Base-by-base conservation (phyloP, 2,888 invertebrate genomes). In the Chouioia cunea region DNA sequence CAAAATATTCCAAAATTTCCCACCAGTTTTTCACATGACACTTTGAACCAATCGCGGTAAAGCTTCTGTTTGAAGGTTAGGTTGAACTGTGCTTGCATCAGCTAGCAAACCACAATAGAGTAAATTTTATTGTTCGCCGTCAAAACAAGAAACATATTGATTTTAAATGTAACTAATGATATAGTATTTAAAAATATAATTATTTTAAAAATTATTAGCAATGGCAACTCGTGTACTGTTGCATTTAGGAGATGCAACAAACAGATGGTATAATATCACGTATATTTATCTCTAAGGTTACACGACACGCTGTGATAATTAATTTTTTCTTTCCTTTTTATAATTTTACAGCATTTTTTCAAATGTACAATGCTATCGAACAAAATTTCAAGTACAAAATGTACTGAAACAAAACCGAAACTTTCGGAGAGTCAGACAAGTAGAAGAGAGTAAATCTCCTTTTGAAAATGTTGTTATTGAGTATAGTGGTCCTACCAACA, bases 401-500 rank as follows among this genome's bases (percentile, higher is more conserved):
- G 60, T 76, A 18, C 70, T 77, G 6, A 79, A 74, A 63, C 75
- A 79, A 23, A 67, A 74, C 22, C 77, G 81, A 72, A 73, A 74
- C 10, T 79, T 83, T 59, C 77, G 75, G 69, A 79, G 74, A 44
- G 23, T 76, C 2, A 76, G 69, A 67, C 52, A 15, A 46, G 18
- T 3, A 2, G 43, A 64, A 22, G 63, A 67, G 12, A 18, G 16
- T n/a, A 59, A 44, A 54, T 56, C 60, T 20, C 59, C 54, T 47
- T 60, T 65, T n/a, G 20, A 16, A n/a, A 60, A 47, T 60, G 16
- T 47, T 18, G 48, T 76, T 27, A 48, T 68, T 0, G 65, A 73
- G 4, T 53, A 78, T 53, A 78, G 86, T 22, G 87, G 87, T 18
- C 87, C 88, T 60, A 78, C 89, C 69, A 80, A 86, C 63, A 76